Base-by-base conservation (phyloP, 2,797 vertebrate genomes). In the Melanotaenia trifasciata region DNA sequence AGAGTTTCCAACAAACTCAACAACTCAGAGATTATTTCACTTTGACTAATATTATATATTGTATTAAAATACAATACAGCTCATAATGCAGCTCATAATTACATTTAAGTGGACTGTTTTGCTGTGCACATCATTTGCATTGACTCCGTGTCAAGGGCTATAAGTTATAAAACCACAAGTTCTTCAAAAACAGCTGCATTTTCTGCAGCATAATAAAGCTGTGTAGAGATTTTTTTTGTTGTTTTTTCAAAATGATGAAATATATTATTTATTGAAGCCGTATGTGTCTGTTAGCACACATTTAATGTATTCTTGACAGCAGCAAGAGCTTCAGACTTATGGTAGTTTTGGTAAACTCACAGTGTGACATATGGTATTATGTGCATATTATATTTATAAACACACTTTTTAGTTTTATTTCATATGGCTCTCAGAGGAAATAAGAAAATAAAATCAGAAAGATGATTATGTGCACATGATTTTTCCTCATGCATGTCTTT, bases 361-460 rank as follows among this genome's bases (percentile, higher is more conserved):
- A 56, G 14, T n/a, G 57, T 54, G 62, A 64, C 54, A 61, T 60
- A n/a, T 47, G 8, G 18, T 64, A 72, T 59, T 51, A 43, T 30
- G 61, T 2, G 0, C 7, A 54, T 70, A 40, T 59, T 36, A 70
- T 47, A 57, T n/a, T 24, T 12, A 54, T 54, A 67, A 65, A 62
- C 36, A 67, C 4, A 54, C 51, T 36, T 50, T 20, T 58, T 30
- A 54, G 58, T 73, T 68, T 68, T 47, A 14, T 75, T 78, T 60
- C 66, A 47, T 36, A 67, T 32, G 18, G n/a, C 12, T 76, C 66
- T 72, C 30, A 56, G 56, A 67, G 28, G 20, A 59, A 79, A 65
- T 54, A 28, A 56, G 43, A 10, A 56, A 56, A 56, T 26, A 51
- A 67, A 81, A 80, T 28, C 36, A 54, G 60, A 69, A 56, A 38